Evolutionary conservation across 2,888 invertebrate species (phyloP).

Genomic region (Agrilus cyanescens): DNA sequence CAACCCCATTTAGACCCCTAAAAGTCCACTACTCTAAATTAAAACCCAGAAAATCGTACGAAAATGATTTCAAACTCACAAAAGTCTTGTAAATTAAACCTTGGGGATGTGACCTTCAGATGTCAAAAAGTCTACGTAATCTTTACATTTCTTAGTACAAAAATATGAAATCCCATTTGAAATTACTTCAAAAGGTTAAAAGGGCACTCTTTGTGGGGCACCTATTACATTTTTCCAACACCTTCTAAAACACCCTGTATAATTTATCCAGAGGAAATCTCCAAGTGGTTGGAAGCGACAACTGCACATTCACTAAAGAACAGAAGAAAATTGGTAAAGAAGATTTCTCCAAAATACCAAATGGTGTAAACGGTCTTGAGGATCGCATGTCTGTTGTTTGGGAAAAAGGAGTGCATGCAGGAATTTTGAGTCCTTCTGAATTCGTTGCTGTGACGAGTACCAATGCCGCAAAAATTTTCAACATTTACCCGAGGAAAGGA

Average conservation of each 20-base stretch:
- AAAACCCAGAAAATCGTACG: no score
- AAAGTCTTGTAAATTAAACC: no score
- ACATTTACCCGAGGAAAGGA: conserved; percentile 86
- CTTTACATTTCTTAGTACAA: no score
- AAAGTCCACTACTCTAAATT: no score
- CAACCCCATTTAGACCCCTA: no score
- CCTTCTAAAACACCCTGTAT: conserved; percentile 8
- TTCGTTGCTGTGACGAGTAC: conserved; percentile 90
- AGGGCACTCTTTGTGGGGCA: no score
- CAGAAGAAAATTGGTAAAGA: conserved; percentile 75
- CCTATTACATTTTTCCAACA: no score
- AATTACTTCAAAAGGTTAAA: no score
- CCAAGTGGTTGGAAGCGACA: conserved; percentile 80
- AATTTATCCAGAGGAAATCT: conserved; percentile 59
- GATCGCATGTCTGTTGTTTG: conserved; percentile 89
- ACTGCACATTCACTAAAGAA: conserved; percentile 79
- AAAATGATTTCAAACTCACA: no score
- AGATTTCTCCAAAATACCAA: conserved; percentile 83
- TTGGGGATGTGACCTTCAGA: no score
- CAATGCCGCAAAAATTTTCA: conserved; percentile 88
- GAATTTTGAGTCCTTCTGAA: conserved; percentile 74
- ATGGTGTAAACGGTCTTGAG: conserved; percentile 89
- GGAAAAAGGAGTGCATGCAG: conserved; percentile 81
- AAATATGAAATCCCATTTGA: no score
- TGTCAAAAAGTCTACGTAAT: no score